A percentile compares a stretch with the other conserved stretches of the same genome.
Conservation (phyloP, 2,797 vertebrate species). For the Neomorphus geoffroyi region DNA sequence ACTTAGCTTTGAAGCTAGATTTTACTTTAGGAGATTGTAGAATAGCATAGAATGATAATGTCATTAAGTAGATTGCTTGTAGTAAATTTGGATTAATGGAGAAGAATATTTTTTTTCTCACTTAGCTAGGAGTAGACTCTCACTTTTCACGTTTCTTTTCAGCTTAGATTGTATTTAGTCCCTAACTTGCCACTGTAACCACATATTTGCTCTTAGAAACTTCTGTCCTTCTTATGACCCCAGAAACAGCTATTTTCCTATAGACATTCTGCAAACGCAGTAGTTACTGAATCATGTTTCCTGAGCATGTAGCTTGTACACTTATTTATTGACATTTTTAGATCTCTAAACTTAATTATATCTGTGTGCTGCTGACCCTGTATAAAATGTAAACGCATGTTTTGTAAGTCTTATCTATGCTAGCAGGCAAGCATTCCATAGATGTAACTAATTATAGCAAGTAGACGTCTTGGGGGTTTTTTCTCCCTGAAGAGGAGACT, state of each 20-base stretch:
- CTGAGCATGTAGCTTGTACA: not conserved
- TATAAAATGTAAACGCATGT: not conserved
- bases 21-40: not conserved
- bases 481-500: not conserved
- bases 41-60: not conserved
- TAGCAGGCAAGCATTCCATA: not conserved
- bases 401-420: not conserved
- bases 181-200: not conserved
- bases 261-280: not conserved
- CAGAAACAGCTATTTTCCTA: not conserved
- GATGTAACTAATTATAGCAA: not conserved
- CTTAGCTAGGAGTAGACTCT: not conserved
- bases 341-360: not conserved
- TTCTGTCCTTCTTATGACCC: not conserved
- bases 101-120: not conserved
- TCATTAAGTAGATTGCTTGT: not conserved
- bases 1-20: not conserved
- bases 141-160: not conserved
- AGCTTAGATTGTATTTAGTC: not conserved
- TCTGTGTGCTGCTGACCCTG: not conserved
- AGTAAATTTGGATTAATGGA: not conserved
- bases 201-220: not conserved
- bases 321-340: not conserved
- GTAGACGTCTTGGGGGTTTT: not conserved
- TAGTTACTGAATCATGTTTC: not conserved